phyloP scores from a whole-genome alignment of 2,797 vertebrate species.

The Pempheris klunzingeri region DNA sequence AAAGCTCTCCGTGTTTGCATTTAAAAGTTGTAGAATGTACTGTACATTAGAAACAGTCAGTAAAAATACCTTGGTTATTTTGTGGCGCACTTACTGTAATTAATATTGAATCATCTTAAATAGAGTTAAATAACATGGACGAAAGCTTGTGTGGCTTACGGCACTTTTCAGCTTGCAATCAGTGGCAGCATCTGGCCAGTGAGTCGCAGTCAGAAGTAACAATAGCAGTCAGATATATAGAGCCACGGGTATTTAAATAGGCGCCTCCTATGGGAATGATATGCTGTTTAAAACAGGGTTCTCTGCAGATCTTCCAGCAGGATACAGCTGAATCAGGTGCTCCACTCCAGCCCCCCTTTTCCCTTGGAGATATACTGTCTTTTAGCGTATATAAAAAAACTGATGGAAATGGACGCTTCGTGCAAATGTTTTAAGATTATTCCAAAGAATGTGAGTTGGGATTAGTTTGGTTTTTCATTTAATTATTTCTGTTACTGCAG shows the following conservation, averaged over 20 bases:
- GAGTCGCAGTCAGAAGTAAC: slow-evolving; percentile 5
- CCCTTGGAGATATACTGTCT: neutral
- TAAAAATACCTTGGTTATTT: slow-evolving; percentile 8
- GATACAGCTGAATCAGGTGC: too few species aligned
- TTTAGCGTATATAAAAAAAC: neutral
- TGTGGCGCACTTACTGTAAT: slow-evolving; percentile 3
- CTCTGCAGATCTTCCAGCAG: too few species aligned
- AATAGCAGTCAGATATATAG: slow-evolving; percentile 1
- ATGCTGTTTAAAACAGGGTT: neutral
- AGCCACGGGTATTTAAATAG: neutral
- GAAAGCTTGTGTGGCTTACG: slow-evolving; percentile 25
- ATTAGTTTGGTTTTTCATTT: neutral
- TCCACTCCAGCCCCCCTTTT: too few species aligned
- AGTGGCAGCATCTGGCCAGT: slow-evolving; percentile 36
- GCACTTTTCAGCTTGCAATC: slow-evolving; percentile 22
- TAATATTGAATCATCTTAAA: slow-evolving; percentile 21
- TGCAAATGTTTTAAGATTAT: neutral
- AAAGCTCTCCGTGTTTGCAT: slow-evolving; percentile 7
- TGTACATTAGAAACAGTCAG: neutral
- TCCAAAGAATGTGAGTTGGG: neutral
- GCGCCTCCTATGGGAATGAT: neutral
- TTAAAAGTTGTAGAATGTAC: slow-evolving; percentile 14
- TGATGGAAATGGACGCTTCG: neutral
- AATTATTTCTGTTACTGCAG: slow-evolving; percentile 9
- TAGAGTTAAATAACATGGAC: slow-evolving; percentile 29